phyloP scores from a whole-genome alignment of 2,113 vertebrate species.

The Phainopepla nitens region DNA sequence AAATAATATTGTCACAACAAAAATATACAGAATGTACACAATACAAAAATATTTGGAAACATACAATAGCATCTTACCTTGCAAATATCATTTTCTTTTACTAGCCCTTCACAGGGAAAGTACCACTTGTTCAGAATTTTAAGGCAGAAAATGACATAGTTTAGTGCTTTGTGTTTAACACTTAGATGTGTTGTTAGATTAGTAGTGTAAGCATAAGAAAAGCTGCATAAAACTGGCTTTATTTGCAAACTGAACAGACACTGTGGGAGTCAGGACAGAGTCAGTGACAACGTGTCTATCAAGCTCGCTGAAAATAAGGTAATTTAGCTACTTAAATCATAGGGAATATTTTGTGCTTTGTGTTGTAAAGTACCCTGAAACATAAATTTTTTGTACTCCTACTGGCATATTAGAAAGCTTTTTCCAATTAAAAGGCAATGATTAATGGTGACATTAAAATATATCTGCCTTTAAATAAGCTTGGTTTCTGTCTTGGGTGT shows the following conservation, averaged over 20 bases:
- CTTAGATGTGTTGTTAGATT: neutral
- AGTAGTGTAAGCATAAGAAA: slow-evolving; percentile 2
- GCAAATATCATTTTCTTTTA: slow-evolving; percentile 41
- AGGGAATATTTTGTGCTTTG: slow-evolving; percentile 20
- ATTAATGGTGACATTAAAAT: slow-evolving; percentile 49
- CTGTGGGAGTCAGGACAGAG: neutral
- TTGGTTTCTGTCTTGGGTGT: neutral
- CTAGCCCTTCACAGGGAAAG: slow-evolving; percentile 62
- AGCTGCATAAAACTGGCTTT: slow-evolving; percentile 35
- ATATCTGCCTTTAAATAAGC: slow-evolving; percentile 59
- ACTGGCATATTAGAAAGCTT: slow-evolving; percentile 43
- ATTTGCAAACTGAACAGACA: slow-evolving; percentile 51
- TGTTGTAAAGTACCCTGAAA: slow-evolving; percentile 2
- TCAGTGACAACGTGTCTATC: neutral
- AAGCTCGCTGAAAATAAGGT: slow-evolving; percentile 23
- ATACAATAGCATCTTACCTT: slow-evolving; percentile 44
- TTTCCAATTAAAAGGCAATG: slow-evolving; percentile 56
- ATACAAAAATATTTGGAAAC: slow-evolving; percentile 80
- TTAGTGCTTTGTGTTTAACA: slow-evolving; percentile 40
- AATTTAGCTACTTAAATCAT: slow-evolving; percentile 33
- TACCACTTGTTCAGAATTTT: slow-evolving; percentile 57
- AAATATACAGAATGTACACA: slow-evolving; percentile 78
- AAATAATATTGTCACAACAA: slow-evolving; percentile 75
- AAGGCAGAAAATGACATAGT: slow-evolving; percentile 72
- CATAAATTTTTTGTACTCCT: neutral